These are phyloP conservation scores for Propithecus perrieri DNA, from an alignment of 2,797 vertebrate species.

Conservation along the genomic window DNA sequence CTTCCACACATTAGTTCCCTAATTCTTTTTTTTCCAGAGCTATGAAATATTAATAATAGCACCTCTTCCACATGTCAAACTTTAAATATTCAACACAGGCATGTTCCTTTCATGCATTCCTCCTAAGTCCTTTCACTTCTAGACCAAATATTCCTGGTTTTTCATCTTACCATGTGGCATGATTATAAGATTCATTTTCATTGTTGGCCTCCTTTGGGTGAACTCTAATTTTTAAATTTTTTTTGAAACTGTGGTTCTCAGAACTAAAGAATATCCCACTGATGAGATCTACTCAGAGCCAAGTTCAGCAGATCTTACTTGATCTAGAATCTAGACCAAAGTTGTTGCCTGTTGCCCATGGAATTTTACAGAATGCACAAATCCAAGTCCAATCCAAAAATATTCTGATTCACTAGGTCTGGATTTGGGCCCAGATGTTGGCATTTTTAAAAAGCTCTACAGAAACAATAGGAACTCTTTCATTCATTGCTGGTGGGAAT, in stretches of 20 bases:
- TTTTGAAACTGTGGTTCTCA: background rate
- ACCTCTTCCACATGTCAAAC: background rate
- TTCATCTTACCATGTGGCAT: background rate
- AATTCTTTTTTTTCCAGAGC: background rate
- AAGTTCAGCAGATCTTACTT: background rate
- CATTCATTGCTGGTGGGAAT: background rate
- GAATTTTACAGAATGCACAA: slow-evolving; percentile 20
- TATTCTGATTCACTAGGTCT: background rate
- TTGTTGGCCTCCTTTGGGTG: background rate
- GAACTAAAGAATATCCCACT: background rate
- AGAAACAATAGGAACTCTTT: background rate
- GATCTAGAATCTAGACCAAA: background rate
- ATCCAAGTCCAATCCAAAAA: background rate
- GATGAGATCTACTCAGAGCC: background rate
- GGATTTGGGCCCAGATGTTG: background rate
- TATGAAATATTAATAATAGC: background rate
- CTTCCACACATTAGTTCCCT: background rate
- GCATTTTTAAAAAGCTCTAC: background rate
- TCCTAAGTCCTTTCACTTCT: background rate
- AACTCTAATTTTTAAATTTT: background rate
- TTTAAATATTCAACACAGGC: background rate
- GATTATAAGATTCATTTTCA: background rate
- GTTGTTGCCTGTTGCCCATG: background rate
- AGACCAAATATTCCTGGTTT: background rate
- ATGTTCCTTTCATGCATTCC: background rate